Conservation (phyloP, 2,797 vertebrate genomes). For the Notoglanidium macrostoma region DNA sequence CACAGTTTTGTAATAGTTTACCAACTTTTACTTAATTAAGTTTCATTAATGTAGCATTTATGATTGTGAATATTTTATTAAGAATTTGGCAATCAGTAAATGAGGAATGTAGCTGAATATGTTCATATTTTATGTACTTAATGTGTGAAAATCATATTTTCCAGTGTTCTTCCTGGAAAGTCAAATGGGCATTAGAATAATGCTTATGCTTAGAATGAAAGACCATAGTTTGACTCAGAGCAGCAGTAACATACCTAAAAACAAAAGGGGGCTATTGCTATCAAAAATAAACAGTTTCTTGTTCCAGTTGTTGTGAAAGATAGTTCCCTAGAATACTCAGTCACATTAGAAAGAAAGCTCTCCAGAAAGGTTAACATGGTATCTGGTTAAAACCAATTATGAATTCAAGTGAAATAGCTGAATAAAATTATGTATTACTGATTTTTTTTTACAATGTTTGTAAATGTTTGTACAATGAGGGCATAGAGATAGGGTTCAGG, state of each 20-base stretch:
- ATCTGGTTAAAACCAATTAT: not conserved
- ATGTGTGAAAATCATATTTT: not conserved
- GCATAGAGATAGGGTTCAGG: not conserved
- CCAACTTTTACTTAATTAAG: not conserved
- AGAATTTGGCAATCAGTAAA: not conserved
- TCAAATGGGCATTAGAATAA: not conserved
- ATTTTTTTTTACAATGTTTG: not conserved
- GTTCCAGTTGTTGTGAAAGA: not conserved
- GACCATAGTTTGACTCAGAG: not conserved
- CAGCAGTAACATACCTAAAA: not conserved
- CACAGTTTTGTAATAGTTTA: not conserved
- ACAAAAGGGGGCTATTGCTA: not conserved
- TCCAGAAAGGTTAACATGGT: not conserved
- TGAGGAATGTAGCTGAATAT: not conserved
- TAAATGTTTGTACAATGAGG: no score
- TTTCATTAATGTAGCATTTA: not conserved
- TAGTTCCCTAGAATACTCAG: not conserved
- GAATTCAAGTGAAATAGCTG: not conserved
- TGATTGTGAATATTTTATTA: not conserved
- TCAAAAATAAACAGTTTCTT: not conserved
- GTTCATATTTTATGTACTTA: not conserved
- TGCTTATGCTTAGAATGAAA: not conserved
- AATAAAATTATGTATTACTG: not conserved
- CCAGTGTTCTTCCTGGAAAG: not conserved
- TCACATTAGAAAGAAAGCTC: not conserved